These are phyloP conservation scores for Paramuricea clavata DNA, from an alignment of 92 coral and sea anemone genomes.

Conservation along the genomic window DNA sequence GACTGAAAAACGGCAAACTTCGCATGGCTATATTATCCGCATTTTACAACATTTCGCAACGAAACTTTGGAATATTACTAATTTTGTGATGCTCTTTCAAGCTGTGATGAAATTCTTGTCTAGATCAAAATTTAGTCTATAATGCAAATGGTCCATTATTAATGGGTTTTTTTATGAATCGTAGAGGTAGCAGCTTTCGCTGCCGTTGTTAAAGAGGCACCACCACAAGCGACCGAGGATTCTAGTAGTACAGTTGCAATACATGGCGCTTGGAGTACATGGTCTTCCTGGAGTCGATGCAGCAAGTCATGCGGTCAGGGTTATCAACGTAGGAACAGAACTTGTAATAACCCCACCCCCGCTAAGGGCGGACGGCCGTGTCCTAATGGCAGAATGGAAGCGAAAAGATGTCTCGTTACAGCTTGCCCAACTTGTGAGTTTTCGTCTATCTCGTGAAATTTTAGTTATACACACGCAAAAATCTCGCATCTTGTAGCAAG, in stretches of 20 bases:
- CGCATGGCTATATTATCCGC: no score
- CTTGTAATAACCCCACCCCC: constrained; percentile 56
- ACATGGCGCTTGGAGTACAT: constrained; percentile 55
- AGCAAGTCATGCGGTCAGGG: constrained; percentile 52
- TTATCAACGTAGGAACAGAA: constrained; percentile 24
- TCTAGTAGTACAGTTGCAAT: constrained; percentile 30
- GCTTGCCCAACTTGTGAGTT: constrained; percentile 25
- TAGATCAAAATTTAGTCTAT: no score
- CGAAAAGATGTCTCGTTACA: neutral
- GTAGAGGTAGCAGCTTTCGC: no score
- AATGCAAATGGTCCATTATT: no score
- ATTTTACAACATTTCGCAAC: no score
- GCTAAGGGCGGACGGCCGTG: constrained; percentile 40
- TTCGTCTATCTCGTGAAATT: neutral
- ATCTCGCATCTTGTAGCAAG: no score
- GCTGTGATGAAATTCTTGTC: no score
- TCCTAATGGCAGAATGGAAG: constrained; percentile 9
- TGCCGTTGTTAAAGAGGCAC: neutral
- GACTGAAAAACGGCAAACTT: no score
- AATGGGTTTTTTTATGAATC: no score
- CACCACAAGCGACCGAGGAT: neutral
- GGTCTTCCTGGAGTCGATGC: constrained; percentile 52
- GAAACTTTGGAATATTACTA: no score
- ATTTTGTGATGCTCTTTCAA: no score
- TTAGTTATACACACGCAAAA: no score